A percentile compares a stretch with the other conserved stretches of the same genome.
These are phyloP conservation scores for Turnix velox DNA, from an alignment of 2,113 vertebrate species.

Conservation along the genomic window DNA sequence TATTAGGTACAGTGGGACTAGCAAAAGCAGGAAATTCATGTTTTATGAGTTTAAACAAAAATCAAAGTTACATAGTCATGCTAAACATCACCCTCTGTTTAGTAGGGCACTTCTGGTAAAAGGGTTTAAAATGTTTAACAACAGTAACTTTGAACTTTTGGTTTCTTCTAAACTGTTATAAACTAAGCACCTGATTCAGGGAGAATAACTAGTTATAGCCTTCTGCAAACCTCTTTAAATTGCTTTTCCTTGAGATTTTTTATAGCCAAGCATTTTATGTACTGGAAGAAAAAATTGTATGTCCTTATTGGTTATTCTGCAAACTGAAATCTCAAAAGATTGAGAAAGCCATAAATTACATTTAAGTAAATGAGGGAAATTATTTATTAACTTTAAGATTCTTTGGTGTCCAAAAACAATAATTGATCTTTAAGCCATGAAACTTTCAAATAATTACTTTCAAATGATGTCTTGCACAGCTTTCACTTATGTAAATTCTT, in stretches of 20 bases:
- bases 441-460: background rate
- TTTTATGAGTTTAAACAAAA: conserved; percentile 64
- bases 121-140: conserved; percentile 14
- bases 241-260: background rate
- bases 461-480: background rate
- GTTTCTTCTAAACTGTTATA: conserved; percentile 25
- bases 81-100: conserved; percentile 31
- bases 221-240: background rate
- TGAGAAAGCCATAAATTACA: background rate
- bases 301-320: background rate
- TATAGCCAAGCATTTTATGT: background rate
- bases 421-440: background rate
- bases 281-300: fast-evolving
- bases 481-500: background rate
- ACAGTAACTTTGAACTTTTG: background rate
- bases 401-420: background rate
- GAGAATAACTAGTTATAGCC: background rate
- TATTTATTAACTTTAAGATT: background rate
- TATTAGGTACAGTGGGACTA: conserved; percentile 61
- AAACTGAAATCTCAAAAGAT: background rate
- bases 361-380: background rate
- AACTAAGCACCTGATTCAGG: background rate
- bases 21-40: conserved; percentile 64
- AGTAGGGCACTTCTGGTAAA: background rate
- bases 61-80: conserved; percentile 49